phyloP scores from a whole-genome alignment of 1,140 invertebrate species.

The Apocrypta bakeri region DNA sequence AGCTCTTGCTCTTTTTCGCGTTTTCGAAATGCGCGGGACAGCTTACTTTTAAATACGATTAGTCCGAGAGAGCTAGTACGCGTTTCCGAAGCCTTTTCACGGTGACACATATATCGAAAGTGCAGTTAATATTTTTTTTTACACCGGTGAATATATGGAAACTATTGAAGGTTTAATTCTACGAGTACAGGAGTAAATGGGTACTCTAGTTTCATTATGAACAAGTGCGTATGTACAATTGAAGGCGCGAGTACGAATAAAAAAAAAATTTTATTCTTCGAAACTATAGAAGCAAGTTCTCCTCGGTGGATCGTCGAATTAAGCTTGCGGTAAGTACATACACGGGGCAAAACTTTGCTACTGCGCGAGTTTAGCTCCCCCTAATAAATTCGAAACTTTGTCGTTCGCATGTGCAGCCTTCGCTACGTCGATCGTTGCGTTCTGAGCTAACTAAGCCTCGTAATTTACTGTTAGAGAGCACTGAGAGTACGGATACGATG shows the following conservation, averaged over 20 bases:
- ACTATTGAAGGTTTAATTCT: neutral
- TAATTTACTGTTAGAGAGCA: neutral
- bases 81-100: too few relatives aligned
- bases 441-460: conserved; percentile 11
- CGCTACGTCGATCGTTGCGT: neutral
- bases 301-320: neutral
- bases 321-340: neutral
- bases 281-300: neutral
- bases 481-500: neutral
- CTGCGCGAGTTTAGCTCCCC: neutral
- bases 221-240: conserved; percentile 6
- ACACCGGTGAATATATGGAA: too few relatives aligned
- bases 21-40: neutral
- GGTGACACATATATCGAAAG: too few relatives aligned
- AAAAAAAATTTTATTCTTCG: too few relatives aligned
- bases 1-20: too few relatives aligned
- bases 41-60: too few relatives aligned
- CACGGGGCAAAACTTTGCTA: neutral
- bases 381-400: conserved; percentile 35
- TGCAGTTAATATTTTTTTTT: too few relatives aligned
- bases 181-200: too few relatives aligned
- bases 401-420: neutral
- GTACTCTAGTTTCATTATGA: conserved; percentile 27
- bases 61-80: too few relatives aligned
- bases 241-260: too few relatives aligned